Evolutionary conservation across 2,113 vertebrate genomes (phyloP).

Genomic region (Malurus melanocephalus): DNA sequence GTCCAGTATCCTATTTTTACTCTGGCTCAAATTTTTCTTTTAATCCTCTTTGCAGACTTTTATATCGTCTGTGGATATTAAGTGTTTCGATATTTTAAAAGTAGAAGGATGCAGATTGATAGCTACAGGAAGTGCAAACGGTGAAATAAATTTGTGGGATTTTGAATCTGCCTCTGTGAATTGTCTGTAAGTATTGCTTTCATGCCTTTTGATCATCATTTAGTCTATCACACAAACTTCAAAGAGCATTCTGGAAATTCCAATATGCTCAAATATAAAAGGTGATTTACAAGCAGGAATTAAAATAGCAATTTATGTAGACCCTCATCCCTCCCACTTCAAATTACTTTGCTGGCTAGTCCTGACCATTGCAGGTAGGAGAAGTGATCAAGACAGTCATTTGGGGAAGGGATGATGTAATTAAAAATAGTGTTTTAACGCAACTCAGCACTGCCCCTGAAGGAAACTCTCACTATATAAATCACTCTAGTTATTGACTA

Average conservation of each 20-base stretch:
- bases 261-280: neutral
- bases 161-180: slow-evolving; percentile 57
- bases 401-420: neutral
- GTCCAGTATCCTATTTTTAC: neutral
- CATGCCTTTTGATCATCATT: neutral
- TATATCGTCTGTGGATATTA: slow-evolving; percentile 7
- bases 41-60: slow-evolving; percentile 41
- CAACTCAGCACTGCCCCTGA: neutral
- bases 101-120: slow-evolving; percentile 59
- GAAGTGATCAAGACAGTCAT: neutral
- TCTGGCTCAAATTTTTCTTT: neutral
- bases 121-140: slow-evolving; percentile 63
- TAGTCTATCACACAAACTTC: neutral
- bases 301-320: neutral
- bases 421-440: neutral
- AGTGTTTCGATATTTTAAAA: slow-evolving; percentile 67
- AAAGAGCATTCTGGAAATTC: neutral
- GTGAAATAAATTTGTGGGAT: slow-evolving; percentile 70
- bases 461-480: neutral
- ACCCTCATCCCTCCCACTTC: neutral
- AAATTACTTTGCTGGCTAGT: neutral
- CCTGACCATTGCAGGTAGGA: neutral
- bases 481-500: neutral
- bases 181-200: slow-evolving; percentile 68
- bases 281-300: neutral